phyloP scores from a whole-genome alignment of 2,797 vertebrate species.

The Tympanoctomys barrerae region DNA sequence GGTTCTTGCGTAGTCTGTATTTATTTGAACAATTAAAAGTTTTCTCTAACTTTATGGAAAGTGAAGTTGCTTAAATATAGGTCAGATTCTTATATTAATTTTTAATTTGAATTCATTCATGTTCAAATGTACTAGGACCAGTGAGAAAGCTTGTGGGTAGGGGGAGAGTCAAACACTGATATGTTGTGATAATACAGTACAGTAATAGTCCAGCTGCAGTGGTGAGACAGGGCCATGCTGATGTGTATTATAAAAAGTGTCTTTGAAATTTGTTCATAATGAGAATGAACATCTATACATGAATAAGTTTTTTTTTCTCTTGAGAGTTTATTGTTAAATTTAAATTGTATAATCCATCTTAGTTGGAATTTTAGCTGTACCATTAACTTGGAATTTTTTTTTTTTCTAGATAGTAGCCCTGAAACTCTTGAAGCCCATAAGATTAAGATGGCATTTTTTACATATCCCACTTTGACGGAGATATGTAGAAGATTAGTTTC shows the following conservation, averaged over 20 bases:
- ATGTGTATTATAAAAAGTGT: not conserved
- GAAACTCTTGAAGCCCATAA: slow-evolving; percentile 98
- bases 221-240: not conserved
- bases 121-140: not conserved
- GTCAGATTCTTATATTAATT: slow-evolving; percentile 40
- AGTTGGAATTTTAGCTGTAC: not conserved
- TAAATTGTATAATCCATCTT: slow-evolving; percentile 1
- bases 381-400: slow-evolving; percentile 73
- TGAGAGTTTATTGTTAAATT: slow-evolving; percentile 49
- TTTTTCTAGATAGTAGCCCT: slow-evolving; percentile 94
- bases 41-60: slow-evolving; percentile 42
- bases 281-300: not conserved
- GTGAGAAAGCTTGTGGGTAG: not conserved
- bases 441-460: slow-evolving; percentile 97
- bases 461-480: slow-evolving; percentile 96
- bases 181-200: not conserved
- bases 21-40: slow-evolving; percentile 49
- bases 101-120: slow-evolving; percentile 42
- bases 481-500: slow-evolving; percentile 97
- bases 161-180: not conserved
- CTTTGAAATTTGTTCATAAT: slow-evolving; percentile 2
- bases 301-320: not conserved
- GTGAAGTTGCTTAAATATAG: not conserved
- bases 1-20: not conserved
- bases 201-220: not conserved